Evolutionary conservation across 2,113 vertebrate species (phyloP).

Genomic region (Lethenteron camtschaticum): DNA sequence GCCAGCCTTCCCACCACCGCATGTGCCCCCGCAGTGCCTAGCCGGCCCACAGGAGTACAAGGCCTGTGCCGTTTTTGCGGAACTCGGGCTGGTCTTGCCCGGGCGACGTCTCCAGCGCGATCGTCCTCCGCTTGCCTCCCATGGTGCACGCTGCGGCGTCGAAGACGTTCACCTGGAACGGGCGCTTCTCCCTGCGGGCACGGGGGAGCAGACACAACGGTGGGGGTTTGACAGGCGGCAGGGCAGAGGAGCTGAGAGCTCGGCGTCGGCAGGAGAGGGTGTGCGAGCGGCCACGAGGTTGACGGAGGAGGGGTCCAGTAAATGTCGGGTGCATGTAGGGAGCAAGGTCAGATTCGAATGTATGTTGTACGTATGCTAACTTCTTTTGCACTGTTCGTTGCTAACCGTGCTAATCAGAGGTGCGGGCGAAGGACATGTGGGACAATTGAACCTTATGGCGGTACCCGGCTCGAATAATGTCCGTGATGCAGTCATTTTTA

Average conservation of each 20-base stretch:
- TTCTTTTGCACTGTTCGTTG: too few species aligned
- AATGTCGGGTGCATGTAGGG: too few species aligned
- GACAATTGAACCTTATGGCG: too few species aligned
- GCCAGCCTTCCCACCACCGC: too few species aligned
- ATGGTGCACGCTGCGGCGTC: slow-evolving; percentile 33
- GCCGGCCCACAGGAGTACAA: slow-evolving; percentile 33
- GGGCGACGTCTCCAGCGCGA: slow-evolving; percentile 25
- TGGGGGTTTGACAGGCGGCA: not conserved
- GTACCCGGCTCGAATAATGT: too few species aligned
- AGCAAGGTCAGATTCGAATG: too few species aligned
- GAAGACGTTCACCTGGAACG: slow-evolving; percentile 34
- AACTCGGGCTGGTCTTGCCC: slow-evolving; percentile 32
- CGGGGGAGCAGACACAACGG: too few species aligned
- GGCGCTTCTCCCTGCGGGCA: slow-evolving; percentile 22
- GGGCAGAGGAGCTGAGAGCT: not conserved
- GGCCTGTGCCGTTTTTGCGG: slow-evolving; percentile 30
- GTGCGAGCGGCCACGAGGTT: not conserved
- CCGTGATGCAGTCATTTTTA: too few species aligned
- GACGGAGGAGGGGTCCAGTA: too few species aligned
- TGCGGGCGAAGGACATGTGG: too few species aligned
- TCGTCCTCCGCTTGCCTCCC: slow-evolving; percentile 25
- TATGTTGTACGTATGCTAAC: too few species aligned
- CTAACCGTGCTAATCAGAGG: too few species aligned
- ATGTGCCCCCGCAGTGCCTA: not conserved
- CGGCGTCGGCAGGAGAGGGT: not conserved